Evolutionary conservation across 2,797 vertebrate genomes (phyloP).

Genomic region (Limosa lapponica): DNA sequence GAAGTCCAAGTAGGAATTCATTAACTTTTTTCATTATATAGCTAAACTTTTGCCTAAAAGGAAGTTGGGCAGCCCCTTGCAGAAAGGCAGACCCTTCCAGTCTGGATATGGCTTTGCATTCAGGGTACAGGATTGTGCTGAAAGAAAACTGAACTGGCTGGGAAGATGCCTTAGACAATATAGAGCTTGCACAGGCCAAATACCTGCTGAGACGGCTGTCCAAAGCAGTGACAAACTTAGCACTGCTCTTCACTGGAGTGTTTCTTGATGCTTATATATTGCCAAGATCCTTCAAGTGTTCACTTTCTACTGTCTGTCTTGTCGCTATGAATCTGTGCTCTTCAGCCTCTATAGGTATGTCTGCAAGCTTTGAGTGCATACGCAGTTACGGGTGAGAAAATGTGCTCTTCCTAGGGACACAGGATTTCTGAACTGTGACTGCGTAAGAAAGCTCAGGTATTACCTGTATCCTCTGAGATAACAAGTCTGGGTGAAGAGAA

Average conservation of each 20-base stretch:
- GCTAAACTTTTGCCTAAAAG: background rate
- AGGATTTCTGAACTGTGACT: background rate
- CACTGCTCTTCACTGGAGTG: background rate
- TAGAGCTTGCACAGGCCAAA: background rate
- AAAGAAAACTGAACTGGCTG: background rate
- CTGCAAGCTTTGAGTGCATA: background rate
- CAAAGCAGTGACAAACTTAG: background rate
- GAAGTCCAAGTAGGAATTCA: background rate
- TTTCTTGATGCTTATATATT: background rate
- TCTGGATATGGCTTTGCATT: background rate
- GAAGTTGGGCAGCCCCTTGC: background rate
- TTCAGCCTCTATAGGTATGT: background rate
- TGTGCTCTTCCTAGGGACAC: accelerated
- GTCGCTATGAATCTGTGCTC: background rate
- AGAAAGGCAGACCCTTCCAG: background rate
- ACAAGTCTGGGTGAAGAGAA: background rate
- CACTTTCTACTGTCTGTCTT: background rate
- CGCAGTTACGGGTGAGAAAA: background rate
- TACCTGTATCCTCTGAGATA: background rate
- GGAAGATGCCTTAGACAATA: background rate
- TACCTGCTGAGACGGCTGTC: background rate
- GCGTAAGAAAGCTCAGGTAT: background rate
- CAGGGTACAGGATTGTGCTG: background rate
- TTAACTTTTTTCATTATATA: background rate
- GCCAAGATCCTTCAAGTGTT: background rate